Base-by-base conservation (phyloP, 2,888 invertebrate species). In the Acrobasis consociella region DNA sequence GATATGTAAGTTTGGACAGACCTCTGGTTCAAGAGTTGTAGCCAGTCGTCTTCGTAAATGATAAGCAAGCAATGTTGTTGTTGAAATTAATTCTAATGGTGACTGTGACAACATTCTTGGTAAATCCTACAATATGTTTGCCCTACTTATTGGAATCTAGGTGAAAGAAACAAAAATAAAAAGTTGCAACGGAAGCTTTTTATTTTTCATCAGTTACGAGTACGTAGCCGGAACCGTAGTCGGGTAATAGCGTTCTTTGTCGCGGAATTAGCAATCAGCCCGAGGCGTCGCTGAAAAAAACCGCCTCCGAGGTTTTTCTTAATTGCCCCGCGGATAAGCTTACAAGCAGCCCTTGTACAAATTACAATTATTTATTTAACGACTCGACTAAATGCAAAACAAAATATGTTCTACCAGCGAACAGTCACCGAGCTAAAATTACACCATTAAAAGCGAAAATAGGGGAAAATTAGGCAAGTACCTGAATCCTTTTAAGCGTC, bases 191-290 rank as follows among this genome's bases (percentile, higher is more conserved):
- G 10, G 39, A 42, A 17, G 52, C 37, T 60, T 52, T 78, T 79
- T 80, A 79, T 87, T 86, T 42, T 85, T 85, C 82, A 83, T 87
- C 83, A 76, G 81, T 80, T 74, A 68, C 67, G 64, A 13, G 31
- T 31, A 31, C 31, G 31, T 71, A 71, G 69, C 80, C 31, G 31
- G 71, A 71, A 69, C 80, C 68, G 80, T 72, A 75, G 79, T 75
- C 73, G 78, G 72, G 77, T 85, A 87, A 87, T 86, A 76, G 81
- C 79, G 80, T 83, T 80, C 86, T 88, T 89, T 89, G 88, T 88
- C 88, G 86, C 77, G 77, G 78, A 90, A 90, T 91, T 89, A 88
- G 89, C 86, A 88, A 91, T 89, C 87, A 87, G 84, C 80, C 75
- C 74, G 68, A 81, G 76, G 72, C 74, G 72, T 74, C 72, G 69